Percentiles rank a stretch among this genome's conserved stretches.
Evolutionary conservation across 2,888 invertebrate species (phyloP).

Genomic region (Rapana venosa): DNA sequence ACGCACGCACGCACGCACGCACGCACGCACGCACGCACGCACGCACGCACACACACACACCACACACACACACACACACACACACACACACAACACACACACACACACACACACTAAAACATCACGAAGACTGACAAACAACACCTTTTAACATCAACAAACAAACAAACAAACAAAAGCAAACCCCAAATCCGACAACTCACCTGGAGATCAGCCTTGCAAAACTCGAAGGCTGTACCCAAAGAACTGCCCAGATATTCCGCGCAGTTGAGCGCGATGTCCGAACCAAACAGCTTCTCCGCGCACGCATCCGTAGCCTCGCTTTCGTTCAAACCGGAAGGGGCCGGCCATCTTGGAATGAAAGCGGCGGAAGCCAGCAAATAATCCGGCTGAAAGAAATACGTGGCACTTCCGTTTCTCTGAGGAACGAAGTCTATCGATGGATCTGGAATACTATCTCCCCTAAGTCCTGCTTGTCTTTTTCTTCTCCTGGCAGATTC

Average conservation of each 20-base stretch:
- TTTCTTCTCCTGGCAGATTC: slow-evolving; percentile 10
- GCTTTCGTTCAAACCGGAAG: slow-evolving; percentile 45
- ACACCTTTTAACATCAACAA: not conserved
- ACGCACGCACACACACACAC: no score
- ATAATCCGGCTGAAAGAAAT: slow-evolving; percentile 40
- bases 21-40: no score
- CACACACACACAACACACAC: no score
- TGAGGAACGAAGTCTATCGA: slow-evolving; percentile 22
- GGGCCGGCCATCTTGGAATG: slow-evolving; percentile 45
- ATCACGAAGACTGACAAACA: not conserved
- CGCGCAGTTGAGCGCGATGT: slow-evolving; percentile 50
- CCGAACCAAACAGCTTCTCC: slow-evolving; percentile 44
- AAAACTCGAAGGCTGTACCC: slow-evolving; percentile 49
- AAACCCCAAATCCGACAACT: no score
- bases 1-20: no score
- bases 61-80: no score
- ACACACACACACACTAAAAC: no score
- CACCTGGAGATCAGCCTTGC: slow-evolving; percentile 53
- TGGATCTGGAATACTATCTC: not conserved
- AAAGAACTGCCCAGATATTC: slow-evolving; percentile 46
- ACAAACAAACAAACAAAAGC: not conserved
- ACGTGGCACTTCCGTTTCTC: slow-evolving; percentile 7
- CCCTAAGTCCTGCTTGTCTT: slow-evolving; percentile 10
- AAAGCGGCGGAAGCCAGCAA: slow-evolving; percentile 33
- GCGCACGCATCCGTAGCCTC: slow-evolving; percentile 50